Conservation (phyloP, 2,797 vertebrate species). For the Argyrosomus regius region DNA sequence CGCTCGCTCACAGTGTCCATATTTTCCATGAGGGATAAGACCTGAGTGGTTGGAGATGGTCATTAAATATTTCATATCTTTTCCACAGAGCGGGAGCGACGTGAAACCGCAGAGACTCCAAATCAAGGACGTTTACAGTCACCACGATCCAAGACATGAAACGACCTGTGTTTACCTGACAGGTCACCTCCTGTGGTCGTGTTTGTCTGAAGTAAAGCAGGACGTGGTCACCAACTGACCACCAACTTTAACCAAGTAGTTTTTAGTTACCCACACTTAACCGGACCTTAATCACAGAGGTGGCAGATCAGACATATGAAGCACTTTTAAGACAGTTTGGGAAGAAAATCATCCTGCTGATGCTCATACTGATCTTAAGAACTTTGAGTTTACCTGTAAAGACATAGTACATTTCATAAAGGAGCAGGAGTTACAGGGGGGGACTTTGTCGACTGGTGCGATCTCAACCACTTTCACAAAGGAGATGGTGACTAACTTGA, state of each 20-base stretch:
- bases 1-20: conserved; percentile 26
- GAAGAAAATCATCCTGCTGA: neutral
- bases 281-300: neutral
- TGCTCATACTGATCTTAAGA: too few relatives aligned
- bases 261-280: neutral
- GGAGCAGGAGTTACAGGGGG: too few relatives aligned
- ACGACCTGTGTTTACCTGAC: neutral
- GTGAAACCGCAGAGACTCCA: neutral
- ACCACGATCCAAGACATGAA: neutral
- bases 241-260: too few relatives aligned
- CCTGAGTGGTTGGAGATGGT: conserved; percentile 50
- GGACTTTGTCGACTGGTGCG: too few relatives aligned
- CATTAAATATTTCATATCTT: conserved; percentile 69
- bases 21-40: conserved; percentile 45
- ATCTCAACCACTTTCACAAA: too few relatives aligned
- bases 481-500: too few relatives aligned
- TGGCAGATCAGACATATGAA: neutral
- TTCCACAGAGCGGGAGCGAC: conserved; percentile 32
- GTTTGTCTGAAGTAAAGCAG: neutral
- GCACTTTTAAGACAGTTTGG: neutral
- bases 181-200: neutral
- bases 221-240: neutral
- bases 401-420: too few relatives aligned
- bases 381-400: too few relatives aligned
- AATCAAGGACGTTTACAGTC: neutral